Base-by-base conservation (phyloP, 2,797 vertebrate species). In the Xyrichtys novacula region DNA sequence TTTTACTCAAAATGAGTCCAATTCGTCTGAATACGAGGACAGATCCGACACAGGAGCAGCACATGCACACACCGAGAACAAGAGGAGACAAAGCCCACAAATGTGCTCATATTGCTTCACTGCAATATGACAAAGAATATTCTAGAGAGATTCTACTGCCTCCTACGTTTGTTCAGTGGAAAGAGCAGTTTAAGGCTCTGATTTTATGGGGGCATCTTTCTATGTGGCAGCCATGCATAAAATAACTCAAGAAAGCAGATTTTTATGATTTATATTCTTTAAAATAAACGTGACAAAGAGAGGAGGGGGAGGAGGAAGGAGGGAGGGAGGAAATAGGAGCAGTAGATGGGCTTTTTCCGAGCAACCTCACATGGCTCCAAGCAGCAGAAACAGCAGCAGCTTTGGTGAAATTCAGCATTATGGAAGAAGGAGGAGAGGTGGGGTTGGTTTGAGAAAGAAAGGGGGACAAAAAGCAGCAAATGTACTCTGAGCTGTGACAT, bases 41-140 rank as follows among this genome's bases (percentile, higher is more conserved):
- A 50, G 56, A 39, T 34, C 19, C 40, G 44, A 38, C 53, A 38
- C 46, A 31, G 22, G 59, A 42, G 42, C 20, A 49, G 55, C 29
- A 57, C 49, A 57, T 23, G 29, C 44, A 70, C 16, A 29, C 11
- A 55, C 4, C 9, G 12, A 60, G 25, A 60, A 22, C 11, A 49
- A 56, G 14, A 36, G 48, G 57, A 53, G 54, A 77, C 38, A 66
- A 65, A 68, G 47, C 47, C 74, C 22, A 62, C 54, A 68, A 80
- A 81, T 79, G 46, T 82, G 76, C 79, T 79, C 84, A 79, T 60
- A 80, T 60, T 85, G 83, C 87, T 79, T 90, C 81, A 93, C 97
- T 98, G 97, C 97, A 98, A 96, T 98, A 98, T 96, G 96, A 97
- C 97, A 98, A 96, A 95, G 95, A 98, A 97, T 95, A 94, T 99